phyloP scores from a whole-genome alignment of 2,888 invertebrate genomes.

The Ochlodes sylvanus region DNA sequence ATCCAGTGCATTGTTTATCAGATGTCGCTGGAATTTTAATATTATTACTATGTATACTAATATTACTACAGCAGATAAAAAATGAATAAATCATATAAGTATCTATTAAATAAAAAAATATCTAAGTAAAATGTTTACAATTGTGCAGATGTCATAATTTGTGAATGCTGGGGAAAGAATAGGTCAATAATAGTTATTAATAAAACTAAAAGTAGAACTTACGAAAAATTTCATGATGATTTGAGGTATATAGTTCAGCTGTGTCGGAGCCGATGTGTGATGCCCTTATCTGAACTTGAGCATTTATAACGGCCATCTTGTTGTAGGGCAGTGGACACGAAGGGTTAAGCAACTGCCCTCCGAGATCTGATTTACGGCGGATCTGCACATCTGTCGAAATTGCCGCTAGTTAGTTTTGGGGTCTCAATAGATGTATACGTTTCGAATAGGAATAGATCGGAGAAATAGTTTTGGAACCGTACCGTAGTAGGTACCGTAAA shows the following conservation, averaged over 20 bases:
- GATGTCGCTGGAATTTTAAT: too few species aligned
- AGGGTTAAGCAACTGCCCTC: slow-evolving; percentile 39
- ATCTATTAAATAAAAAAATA: too few species aligned
- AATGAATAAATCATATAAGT: too few species aligned
- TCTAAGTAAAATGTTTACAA: too few species aligned
- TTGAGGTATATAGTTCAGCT: background rate
- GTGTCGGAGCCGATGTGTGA: slow-evolving; percentile 11
- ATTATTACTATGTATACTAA: too few species aligned
- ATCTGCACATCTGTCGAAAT: slow-evolving; percentile 23
- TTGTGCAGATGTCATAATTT: too few species aligned
- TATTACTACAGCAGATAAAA: too few species aligned
- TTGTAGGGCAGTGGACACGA: slow-evolving; percentile 19
- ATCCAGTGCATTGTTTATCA: too few species aligned
- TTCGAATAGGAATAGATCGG: background rate
- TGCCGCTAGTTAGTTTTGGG: slow-evolving; percentile 6
- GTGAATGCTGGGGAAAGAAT: too few species aligned
- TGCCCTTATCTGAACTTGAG: slow-evolving; percentile 8
- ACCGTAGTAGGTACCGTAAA: too few species aligned
- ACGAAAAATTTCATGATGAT: slow-evolving; percentile 30
- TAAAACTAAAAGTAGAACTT: slow-evolving; percentile 9
- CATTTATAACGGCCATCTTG: slow-evolving; percentile 23
- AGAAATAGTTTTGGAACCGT: background rate
- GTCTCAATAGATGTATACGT: background rate
- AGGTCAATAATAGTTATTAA: too few species aligned
- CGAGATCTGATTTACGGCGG: slow-evolving; percentile 24